A percentile compares a stretch with the other conserved stretches of the same genome.
phyloP scores from a whole-genome alignment of 2,888 invertebrate genomes.

The Dicyrtomina minuta region DNA sequence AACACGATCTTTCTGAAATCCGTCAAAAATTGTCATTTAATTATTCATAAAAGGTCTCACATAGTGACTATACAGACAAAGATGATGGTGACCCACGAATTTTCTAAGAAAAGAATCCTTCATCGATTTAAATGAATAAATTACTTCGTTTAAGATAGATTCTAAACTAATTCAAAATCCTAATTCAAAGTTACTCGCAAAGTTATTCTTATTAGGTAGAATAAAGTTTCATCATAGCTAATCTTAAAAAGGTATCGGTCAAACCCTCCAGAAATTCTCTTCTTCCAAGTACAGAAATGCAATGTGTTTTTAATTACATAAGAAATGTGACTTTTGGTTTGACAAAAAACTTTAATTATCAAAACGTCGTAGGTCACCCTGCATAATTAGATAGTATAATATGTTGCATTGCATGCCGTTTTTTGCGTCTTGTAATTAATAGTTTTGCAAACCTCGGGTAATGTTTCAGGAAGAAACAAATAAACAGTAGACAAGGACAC shows the following conservation, averaged over 20 bases:
- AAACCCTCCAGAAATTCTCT: too few relatives aligned
- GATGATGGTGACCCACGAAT: too few relatives aligned
- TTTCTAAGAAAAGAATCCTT: background rate
- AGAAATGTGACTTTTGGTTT: background rate
- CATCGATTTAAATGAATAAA: background rate
- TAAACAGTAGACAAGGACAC: constrained; percentile 37
- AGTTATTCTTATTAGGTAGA: too few relatives aligned
- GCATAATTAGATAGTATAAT: background rate
- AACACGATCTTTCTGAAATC: constrained; percentile 39
- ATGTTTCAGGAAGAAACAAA: constrained; percentile 45
- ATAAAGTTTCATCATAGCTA: too few relatives aligned
- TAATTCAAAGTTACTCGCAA: too few relatives aligned
- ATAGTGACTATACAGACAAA: background rate
- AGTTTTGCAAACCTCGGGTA: constrained; percentile 29
- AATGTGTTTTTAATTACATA: background rate
- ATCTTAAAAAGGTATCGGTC: too few relatives aligned
- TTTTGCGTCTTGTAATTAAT: background rate
- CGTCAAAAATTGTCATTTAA: background rate
- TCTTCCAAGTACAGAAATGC: too few relatives aligned
- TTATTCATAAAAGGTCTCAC: background rate
- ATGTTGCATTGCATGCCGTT: background rate
- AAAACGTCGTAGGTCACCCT: too few relatives aligned
- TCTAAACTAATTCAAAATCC: too few relatives aligned
- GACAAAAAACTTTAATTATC: too few relatives aligned
- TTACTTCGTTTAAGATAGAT: too few relatives aligned